Percentiles rank a stretch among this genome's conserved stretches.
These are phyloP conservation scores for Synanthedon vespiformis DNA, from an alignment of 2,888 invertebrate species.

Conservation along the genomic window DNA sequence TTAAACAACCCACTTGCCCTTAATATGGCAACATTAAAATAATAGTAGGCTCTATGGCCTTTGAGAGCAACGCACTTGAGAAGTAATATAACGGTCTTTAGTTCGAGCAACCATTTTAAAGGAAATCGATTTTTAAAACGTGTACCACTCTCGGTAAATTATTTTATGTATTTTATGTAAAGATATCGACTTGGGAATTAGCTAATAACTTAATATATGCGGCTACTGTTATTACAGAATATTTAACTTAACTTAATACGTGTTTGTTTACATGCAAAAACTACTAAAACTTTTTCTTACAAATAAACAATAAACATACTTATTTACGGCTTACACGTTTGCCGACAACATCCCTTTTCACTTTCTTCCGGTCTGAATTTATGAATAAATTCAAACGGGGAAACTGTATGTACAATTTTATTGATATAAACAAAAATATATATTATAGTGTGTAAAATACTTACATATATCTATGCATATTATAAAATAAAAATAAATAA, in stretches of 20 bases:
- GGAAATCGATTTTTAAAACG: constrained; percentile 19
- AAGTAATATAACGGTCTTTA: constrained; percentile 35
- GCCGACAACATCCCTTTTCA: constrained; percentile 13
- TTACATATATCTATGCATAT: too few relatives aligned
- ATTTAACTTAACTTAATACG: too few relatives aligned
- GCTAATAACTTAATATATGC: background rate
- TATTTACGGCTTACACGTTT: constrained; percentile 30
- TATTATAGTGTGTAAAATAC: too few relatives aligned
- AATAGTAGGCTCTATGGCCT: constrained; percentile 16
- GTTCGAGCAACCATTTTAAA: constrained; percentile 21
- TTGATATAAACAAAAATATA: constrained; percentile 1
- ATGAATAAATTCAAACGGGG: constrained; percentile 20
- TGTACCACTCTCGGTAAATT: background rate
- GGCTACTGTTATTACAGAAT: too few relatives aligned
- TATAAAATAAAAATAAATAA: too few relatives aligned
- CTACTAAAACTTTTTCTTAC: background rate
- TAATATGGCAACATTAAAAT: constrained; percentile 25
- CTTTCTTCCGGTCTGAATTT: constrained; percentile 20
- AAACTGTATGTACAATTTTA: constrained; percentile 2
- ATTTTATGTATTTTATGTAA: too few relatives aligned
- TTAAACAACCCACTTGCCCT: constrained; percentile 34
- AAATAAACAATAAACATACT: constrained; percentile 9
- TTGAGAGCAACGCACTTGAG: constrained; percentile 45
- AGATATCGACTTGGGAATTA: too few relatives aligned
- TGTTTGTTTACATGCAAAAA: background rate